Evolutionary conservation across 2,113 vertebrate genomes (phyloP).

Genomic region (Pseudorhombus dupliciocellatus): DNA sequence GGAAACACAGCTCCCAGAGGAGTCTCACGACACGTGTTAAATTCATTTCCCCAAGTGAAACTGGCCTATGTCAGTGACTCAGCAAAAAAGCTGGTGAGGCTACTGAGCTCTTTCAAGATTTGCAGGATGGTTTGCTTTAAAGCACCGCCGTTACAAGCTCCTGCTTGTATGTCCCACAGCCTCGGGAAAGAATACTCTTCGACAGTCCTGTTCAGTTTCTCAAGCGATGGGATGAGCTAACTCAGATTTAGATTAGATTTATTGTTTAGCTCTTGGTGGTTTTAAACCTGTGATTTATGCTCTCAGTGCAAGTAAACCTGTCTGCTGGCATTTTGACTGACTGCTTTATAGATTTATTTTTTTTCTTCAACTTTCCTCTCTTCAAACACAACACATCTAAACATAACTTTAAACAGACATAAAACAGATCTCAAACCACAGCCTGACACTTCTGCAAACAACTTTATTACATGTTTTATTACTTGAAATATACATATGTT

Average conservation of each 20-base stretch:
- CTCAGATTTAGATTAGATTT: neutral
- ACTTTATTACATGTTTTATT: neutral
- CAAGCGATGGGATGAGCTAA: neutral
- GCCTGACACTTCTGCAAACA: neutral
- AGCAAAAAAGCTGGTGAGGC: neutral
- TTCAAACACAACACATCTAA: neutral
- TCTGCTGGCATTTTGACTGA: neutral
- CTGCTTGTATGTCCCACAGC: conserved; percentile 42
- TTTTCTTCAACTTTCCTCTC: too few species aligned
- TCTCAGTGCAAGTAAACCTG: neutral
- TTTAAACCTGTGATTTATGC: neutral
- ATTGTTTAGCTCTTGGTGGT: neutral
- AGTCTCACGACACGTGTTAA: neutral
- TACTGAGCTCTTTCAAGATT: conserved; percentile 41
- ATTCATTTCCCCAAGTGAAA: neutral
- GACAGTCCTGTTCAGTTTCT: neutral
- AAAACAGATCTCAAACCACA: neutral
- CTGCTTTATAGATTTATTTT: too few species aligned
- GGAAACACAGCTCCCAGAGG: too few species aligned
- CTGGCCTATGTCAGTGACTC: neutral
- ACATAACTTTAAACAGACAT: conserved; percentile 2
- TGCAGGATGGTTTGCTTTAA: conserved; percentile 43
- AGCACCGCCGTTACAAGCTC: conserved; percentile 34
- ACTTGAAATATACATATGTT: neutral
- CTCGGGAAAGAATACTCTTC: conserved; percentile 20